Evolutionary conservation across 2,797 vertebrate species (phyloP).

Genomic region (Mus caroli): DNA sequence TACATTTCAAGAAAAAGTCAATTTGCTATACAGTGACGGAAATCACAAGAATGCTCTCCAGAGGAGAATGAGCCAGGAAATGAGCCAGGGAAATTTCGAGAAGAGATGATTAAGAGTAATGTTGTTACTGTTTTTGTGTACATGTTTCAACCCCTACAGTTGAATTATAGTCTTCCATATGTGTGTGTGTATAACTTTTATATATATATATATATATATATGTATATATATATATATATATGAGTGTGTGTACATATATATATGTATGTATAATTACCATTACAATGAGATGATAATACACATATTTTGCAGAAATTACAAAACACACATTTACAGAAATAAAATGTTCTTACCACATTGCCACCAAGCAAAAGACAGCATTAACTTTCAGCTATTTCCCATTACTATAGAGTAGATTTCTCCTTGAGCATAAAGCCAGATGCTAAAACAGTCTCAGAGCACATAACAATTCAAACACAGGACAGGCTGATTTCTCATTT

Average conservation of each 20-base stretch:
- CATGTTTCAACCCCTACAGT: not conserved
- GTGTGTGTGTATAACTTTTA: not conserved
- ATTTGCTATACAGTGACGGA: not conserved
- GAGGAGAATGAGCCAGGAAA: not conserved
- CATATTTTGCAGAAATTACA: not conserved
- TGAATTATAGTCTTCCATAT: not conserved
- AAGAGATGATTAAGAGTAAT: not conserved
- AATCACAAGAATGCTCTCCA: not conserved
- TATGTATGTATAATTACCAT: not conserved
- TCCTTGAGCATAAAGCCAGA: not conserved
- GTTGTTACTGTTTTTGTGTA: not conserved
- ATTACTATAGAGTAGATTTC: not conserved
- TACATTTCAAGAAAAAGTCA: not conserved
- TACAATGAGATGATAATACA: not conserved
- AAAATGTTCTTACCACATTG: not conserved
- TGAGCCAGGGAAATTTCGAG: not conserved
- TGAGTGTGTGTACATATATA: too few relatives aligned
- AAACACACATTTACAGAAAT: not conserved
- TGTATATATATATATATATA: not conserved
- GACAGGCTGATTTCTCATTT: not conserved
- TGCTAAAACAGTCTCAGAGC: slow-evolving; percentile 20
- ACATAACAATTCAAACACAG: not conserved
- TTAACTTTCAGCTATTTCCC: not conserved
- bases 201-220: not conserved
- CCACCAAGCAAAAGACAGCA: not conserved